Percentiles rank a stretch among this genome's conserved stretches.
Conservation (phyloP, 2,888 invertebrate species). For the Tethea ocularis region DNA sequence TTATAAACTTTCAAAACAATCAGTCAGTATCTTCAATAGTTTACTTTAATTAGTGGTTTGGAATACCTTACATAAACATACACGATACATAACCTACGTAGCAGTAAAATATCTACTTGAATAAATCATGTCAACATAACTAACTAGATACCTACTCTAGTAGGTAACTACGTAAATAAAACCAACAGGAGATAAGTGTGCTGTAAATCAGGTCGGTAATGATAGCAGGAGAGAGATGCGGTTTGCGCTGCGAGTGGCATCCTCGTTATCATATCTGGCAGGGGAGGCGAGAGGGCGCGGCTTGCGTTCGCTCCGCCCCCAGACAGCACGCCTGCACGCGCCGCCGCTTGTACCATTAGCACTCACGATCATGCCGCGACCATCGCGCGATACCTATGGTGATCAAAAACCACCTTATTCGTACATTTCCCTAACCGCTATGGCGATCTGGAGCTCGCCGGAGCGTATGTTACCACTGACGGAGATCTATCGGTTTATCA, state of each 20-base stretch:
- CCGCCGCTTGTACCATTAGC: constrained; percentile 25
- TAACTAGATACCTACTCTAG: constrained; percentile 10
- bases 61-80: too few species aligned
- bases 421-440: constrained; percentile 99
- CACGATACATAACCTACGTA: background rate
- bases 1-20: too few species aligned
- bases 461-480: constrained; percentile 96
- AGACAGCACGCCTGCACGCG: constrained; percentile 35
- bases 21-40: too few species aligned
- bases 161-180: constrained; percentile 41
- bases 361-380: constrained; percentile 91
- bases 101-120: constrained; percentile 17
- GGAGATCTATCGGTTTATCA: constrained; percentile 89
- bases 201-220: constrained; percentile 77
- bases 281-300: constrained; percentile 34
- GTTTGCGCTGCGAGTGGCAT: constrained; percentile 70
- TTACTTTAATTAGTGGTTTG: too few species aligned
- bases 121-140: background rate
- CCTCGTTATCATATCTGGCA: constrained; percentile 74
- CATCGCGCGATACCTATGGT: constrained; percentile 97
- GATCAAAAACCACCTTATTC: constrained; percentile 99
- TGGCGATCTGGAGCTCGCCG: constrained; percentile 99
- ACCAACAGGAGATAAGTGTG: constrained; percentile 69
- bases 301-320: constrained; percentile 35
- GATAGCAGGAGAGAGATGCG: constrained; percentile 73